phyloP scores from a whole-genome alignment of 30 jellyfish, hydroid and myxozoan genomes.

The Pseudorhiza aurosa region DNA sequence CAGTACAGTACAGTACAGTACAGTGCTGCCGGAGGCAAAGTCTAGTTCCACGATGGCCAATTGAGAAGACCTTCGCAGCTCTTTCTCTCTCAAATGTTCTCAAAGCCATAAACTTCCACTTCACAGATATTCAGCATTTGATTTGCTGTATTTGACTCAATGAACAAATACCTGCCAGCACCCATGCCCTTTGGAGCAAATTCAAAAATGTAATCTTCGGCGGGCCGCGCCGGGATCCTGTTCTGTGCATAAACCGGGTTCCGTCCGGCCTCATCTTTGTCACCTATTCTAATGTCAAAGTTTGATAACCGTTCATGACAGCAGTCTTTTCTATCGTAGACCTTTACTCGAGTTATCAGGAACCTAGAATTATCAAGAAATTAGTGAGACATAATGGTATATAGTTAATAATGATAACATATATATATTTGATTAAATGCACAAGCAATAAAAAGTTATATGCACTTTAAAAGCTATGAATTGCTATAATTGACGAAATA shows the following conservation, averaged over 20 bases:
- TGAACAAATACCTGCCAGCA: neutral
- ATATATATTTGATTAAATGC: too few species aligned
- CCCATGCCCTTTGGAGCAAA: neutral
- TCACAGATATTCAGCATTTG: neutral
- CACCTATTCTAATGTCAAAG: neutral
- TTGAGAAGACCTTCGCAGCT: too few species aligned
- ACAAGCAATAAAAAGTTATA: too few species aligned
- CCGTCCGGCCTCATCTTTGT: slow-evolving; percentile 14
- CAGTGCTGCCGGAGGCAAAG: too few species aligned
- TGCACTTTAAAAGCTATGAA: too few species aligned
- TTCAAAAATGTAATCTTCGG: neutral
- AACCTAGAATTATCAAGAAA: too few species aligned
- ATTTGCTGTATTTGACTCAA: neutral
- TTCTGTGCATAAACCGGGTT: neutral
- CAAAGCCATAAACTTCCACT: neutral
- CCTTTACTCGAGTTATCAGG: neutral
- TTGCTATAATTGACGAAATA: too few species aligned
- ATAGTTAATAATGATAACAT: too few species aligned
- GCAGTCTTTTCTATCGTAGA: slow-evolving; percentile 1
- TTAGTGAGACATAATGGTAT: too few species aligned
- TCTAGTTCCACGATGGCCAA: too few species aligned
- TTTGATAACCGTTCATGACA: neutral
- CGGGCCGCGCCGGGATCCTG: neutral
- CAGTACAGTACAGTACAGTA: too few species aligned
- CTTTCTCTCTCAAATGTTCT: too few species aligned